A percentile compares a stretch with the other conserved stretches of the same genome.
phyloP scores from a whole-genome alignment of 2,797 vertebrate species.

The Tarsius wallacei region DNA sequence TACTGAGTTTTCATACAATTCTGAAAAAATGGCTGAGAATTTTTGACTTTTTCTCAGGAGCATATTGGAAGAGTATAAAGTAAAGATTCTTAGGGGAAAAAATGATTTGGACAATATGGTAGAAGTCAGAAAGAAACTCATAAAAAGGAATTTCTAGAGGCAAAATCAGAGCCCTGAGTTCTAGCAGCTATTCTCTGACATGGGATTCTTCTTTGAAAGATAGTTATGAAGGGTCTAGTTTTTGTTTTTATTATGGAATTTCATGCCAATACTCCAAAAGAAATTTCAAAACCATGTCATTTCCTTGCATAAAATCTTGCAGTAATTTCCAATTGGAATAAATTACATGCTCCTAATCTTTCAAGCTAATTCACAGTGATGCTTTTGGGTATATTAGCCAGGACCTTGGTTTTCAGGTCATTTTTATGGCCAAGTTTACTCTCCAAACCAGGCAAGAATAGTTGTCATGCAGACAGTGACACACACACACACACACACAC shows the following conservation, averaged over 20 bases:
- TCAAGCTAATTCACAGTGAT: slow-evolving; percentile 43
- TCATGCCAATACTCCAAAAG: slow-evolving; percentile 55
- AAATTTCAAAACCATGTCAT: slow-evolving; percentile 41
- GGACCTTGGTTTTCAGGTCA: not conserved
- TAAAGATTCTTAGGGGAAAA: not conserved
- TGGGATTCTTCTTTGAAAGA: slow-evolving; percentile 31
- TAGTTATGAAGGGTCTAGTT: not conserved
- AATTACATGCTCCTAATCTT: slow-evolving; percentile 26
- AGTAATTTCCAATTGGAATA: slow-evolving; percentile 41
- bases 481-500: not conserved
- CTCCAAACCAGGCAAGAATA: not conserved
- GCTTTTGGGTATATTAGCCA: not conserved
- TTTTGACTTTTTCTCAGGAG: not conserved
- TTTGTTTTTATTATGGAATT: slow-evolving; percentile 45
- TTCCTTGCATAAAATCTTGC: slow-evolving; percentile 53
- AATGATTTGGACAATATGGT: not conserved
- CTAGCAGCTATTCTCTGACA: not conserved
- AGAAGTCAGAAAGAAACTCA: slow-evolving; percentile 20
- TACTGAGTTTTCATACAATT: slow-evolving; percentile 35
- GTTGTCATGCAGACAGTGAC: not conserved
- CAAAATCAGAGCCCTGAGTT: not conserved
- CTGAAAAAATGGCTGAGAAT: slow-evolving; percentile 52
- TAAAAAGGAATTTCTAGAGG: not conserved
- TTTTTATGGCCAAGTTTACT: not conserved
- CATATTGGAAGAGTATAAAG: not conserved